These are phyloP conservation scores for Sebastes jordani DNA, from an alignment of 2,797 vertebrate species.

Conservation along the genomic window DNA sequence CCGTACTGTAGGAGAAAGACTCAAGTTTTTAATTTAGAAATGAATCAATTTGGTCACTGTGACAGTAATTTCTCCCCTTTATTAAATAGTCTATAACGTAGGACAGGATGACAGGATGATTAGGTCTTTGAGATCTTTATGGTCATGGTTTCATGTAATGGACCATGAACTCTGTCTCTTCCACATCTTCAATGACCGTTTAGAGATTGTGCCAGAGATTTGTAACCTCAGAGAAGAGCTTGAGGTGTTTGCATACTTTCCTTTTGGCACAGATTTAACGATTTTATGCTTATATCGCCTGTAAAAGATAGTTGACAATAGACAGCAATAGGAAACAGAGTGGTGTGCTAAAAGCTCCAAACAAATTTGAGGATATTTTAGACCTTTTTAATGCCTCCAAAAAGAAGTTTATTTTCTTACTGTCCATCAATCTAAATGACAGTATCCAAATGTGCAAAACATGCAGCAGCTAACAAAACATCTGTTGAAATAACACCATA, in stretches of 20 bases:
- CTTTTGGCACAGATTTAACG: too few relatives aligned
- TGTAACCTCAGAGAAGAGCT: neutral
- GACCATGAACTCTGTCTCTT: neutral
- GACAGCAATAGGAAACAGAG: too few relatives aligned
- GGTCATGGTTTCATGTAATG: conserved; percentile 1
- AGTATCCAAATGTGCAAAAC: neutral
- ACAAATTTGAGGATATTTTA: neutral
- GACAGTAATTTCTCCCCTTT: neutral
- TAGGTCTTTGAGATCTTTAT: neutral
- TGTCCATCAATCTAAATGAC: neutral
- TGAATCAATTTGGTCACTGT: neutral
- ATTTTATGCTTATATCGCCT: neutral
- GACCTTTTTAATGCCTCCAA: neutral
- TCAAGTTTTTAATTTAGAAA: neutral
- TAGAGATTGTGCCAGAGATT: too few relatives aligned
- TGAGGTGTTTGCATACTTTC: too few relatives aligned
- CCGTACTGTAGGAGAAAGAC: neutral
- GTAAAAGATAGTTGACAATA: neutral
- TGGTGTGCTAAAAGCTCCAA: neutral
- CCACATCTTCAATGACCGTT: neutral
- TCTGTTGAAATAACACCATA: neutral
- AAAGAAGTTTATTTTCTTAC: neutral
- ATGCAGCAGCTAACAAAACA: neutral
- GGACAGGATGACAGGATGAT: neutral
- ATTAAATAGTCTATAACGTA: neutral